Percentiles rank a stretch among this genome's conserved stretches.
Conservation (phyloP, 2,888 invertebrate genomes). For the Amblyjoppa fuscipennis region DNA sequence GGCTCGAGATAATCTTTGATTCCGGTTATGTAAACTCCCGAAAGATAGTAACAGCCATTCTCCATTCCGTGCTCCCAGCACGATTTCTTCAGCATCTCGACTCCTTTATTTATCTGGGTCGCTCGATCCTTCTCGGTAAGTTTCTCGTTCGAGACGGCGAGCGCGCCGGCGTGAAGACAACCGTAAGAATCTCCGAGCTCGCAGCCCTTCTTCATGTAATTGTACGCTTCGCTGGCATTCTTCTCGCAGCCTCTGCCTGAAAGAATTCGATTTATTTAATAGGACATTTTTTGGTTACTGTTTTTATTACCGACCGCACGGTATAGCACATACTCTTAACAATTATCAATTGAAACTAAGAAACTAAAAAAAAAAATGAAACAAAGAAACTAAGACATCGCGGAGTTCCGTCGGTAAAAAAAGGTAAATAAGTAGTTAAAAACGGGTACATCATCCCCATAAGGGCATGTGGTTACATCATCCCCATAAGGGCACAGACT, state of each 20-base stretch:
- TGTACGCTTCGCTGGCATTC: slow-evolving; percentile 85
- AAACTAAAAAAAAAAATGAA: too few relatives aligned
- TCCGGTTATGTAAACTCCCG: slow-evolving; percentile 92
- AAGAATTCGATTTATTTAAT: slow-evolving; percentile 4
- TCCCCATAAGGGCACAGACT: too few relatives aligned
- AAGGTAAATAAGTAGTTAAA: too few relatives aligned
- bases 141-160: slow-evolving; percentile 53
- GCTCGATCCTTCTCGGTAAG: slow-evolving; percentile 65
- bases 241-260: slow-evolving; percentile 77
- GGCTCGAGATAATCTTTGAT: slow-evolving; percentile 88
- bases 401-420: too few relatives aligned
- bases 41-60: slow-evolving; percentile 92
- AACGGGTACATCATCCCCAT: too few relatives aligned
- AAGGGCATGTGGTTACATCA: too few relatives aligned
- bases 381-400: too few relatives aligned
- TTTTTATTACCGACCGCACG: too few relatives aligned
- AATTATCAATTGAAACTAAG: too few relatives aligned
- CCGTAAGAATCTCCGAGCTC: slow-evolving; percentile 89
- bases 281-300: too few relatives aligned
- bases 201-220: slow-evolving; percentile 93
- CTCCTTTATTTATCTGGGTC: slow-evolving; percentile 81
- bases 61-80: slow-evolving; percentile 86
- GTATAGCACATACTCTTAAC: too few relatives aligned
- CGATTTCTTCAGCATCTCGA: slow-evolving; percentile 86
- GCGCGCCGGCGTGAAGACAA: slow-evolving; percentile 91